Base-by-base conservation (phyloP, 1,140 invertebrate species). In the Lepidurus apus region DNA sequence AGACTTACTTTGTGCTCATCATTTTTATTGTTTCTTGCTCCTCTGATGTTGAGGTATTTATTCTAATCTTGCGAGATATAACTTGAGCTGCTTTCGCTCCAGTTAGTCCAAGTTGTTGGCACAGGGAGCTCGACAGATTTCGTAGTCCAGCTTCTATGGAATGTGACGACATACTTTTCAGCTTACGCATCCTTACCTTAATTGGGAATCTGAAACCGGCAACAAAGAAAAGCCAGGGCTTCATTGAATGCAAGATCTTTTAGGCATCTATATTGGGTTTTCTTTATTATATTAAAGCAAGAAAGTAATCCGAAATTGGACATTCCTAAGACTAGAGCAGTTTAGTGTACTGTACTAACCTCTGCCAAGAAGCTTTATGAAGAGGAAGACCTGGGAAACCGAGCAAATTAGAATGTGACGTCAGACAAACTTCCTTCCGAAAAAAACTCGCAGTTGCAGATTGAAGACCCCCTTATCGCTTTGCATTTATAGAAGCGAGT, bases 161-260 rank as follows among this genome's bases (percentile, higher is more conserved):
- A 65, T 65, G 6, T 21, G 53, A 65, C 17, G 21, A 65, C 53
- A 65, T 65, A n/a, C 17, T 21, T 65, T 65, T 65, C 53, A 11
- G 53, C 53, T 65, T 65, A 65, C 53, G n/a, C 53, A 21, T 65
- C 53, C 53, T 9, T 65, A 17, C 53, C 53, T 65, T 65, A 65
- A 65, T 65, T 65, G 53, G 53, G 17, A 34, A 4, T 21, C n/a
- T 21, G 13, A 65, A 65, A 65, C 53, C 13, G 34, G 4, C 53
- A 65, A 1, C 53, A 65, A 65, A 34, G 34, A 34, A 34, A 34
- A 34, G 34, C 53, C 53, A 13, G 4, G 9, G 17, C 13, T 17
- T 9, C 17, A 13, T 65, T 5, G 21, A 65, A 65, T 21, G 0
- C 53, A 65, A 17, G 53, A 17, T 47, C 13, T 65, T 65, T n/a